These are phyloP conservation scores for Tipula helvola DNA, from an alignment of 2,888 invertebrate species.

Conservation along the genomic window DNA sequence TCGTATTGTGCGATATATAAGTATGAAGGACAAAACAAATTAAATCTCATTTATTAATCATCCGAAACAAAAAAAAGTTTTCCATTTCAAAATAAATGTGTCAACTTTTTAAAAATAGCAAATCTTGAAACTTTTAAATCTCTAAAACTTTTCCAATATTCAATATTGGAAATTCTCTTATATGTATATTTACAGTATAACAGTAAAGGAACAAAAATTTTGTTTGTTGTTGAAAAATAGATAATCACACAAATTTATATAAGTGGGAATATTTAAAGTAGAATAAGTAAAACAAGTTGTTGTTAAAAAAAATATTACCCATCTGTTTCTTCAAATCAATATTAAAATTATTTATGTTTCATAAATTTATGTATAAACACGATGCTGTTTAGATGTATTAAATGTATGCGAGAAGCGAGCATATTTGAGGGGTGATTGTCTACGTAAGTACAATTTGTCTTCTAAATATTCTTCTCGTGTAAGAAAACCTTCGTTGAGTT, in stretches of 20 bases:
- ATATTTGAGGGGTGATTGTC: neutral
- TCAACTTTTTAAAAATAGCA: neutral
- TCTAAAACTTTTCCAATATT: neutral
- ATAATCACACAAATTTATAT: neutral
- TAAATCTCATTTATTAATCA: neutral
- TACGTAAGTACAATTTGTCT: neutral
- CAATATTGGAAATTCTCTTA: neutral
- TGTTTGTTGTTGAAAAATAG: neutral
- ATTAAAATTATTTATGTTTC: neutral
- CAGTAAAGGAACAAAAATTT: neutral
- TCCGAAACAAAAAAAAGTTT: neutral
- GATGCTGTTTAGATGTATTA: neutral
- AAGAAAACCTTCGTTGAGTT: neutral
- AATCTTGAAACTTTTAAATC: neutral
- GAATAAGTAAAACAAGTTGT: neutral
- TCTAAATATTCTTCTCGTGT: neutral
- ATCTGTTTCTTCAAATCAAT: neutral
- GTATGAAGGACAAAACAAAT: neutral
- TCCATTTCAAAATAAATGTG: neutral
- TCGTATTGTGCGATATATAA: neutral
- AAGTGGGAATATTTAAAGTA: neutral
- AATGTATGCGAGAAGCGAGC: neutral
- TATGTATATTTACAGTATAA: neutral
- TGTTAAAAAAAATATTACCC: neutral
- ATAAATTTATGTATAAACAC: neutral